phyloP scores from a whole-genome alignment of 2,113 vertebrate genomes.

The Sinocyclocheilus maitianheensis region DNA sequence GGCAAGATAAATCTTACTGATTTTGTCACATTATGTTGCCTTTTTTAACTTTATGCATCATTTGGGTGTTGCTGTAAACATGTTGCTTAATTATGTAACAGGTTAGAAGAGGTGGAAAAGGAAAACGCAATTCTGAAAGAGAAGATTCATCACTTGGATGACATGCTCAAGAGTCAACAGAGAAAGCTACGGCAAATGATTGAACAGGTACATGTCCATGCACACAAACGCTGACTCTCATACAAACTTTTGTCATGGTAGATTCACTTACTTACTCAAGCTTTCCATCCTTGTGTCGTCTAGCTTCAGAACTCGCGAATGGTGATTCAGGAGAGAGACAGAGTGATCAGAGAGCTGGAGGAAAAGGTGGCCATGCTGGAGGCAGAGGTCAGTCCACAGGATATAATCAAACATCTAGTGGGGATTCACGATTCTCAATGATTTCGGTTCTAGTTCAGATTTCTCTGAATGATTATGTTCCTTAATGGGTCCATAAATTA shows the following conservation, averaged over 20 bases:
- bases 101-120: slow-evolving; percentile 84
- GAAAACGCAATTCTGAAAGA: slow-evolving; percentile 87
- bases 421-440: too few relatives aligned
- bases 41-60: not conserved
- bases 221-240: slow-evolving; percentile 20
- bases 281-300: not conserved
- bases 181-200: slow-evolving; percentile 96
- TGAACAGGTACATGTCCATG: slow-evolving; percentile 81
- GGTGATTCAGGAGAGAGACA: slow-evolving; percentile 87
- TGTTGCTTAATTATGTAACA: slow-evolving; percentile 52
- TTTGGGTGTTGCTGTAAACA: not conserved
- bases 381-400: slow-evolving; percentile 80
- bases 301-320: slow-evolving; percentile 94
- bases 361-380: slow-evolving; percentile 89
- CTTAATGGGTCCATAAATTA: too few relatives aligned
- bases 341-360: slow-evolving; percentile 86
- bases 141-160: slow-evolving; percentile 93
- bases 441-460: too few relatives aligned
- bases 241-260: not conserved
- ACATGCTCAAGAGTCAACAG: slow-evolving; percentile 96
- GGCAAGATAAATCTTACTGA: not conserved
- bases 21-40: not conserved
- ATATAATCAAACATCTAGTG: too few relatives aligned
- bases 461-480: too few relatives aligned
- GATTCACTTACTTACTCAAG: slow-evolving; percentile 1